Base-by-base conservation (phyloP, 1,140 invertebrate genomes). In the Drosophila rufa region DNA sequence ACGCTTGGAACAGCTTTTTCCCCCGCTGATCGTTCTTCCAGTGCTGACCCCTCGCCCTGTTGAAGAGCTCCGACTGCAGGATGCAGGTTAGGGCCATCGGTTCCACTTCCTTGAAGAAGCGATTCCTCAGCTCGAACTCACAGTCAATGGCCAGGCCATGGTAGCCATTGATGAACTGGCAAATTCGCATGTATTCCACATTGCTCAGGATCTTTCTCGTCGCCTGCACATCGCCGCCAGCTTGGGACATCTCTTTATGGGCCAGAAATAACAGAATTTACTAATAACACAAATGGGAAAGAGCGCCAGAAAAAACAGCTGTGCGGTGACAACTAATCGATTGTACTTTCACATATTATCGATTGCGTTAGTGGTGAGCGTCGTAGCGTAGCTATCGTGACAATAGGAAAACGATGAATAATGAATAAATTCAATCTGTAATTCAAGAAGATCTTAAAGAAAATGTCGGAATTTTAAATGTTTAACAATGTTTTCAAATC, bases 71-170 rank as follows among this genome's bases (percentile, higher is more conserved):
- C 6, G 80, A 79, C 33, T 92, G 93, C n/a, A 95, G 57, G 74
- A 95, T 95, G 79, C 94, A 94, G 30, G 93, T 93, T 17, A 95
- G 64, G 1, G 95, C 94, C 59, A 93, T 86, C 19, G 79, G 55
- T 19, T 93, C 90, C n/a, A 95, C 79, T 14, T 86, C 80, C 19
- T 80, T 68, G 75, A 93, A 94, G 53, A 79, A 73, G 0, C 66
- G 67, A 57, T 92, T 43, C 57, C 79, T 65, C 71, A 94, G 79
- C 60, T 93, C 70, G 30, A 92, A 64, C 48, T 92, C 80, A 67
- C 94, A 94, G 53, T 94, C 91, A 42, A 92, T 92, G 4, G 91
- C 59, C 47, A 92, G 57, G 3, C 83, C 83, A 36, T 78, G 58
- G 45, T 82, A 92, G 8, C 71, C 62, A 46, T 82, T 71, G 27